These are phyloP conservation scores for Bilobella aurantiaca DNA, from an alignment of 1,140 invertebrate genomes.

Conservation along the genomic window DNA sequence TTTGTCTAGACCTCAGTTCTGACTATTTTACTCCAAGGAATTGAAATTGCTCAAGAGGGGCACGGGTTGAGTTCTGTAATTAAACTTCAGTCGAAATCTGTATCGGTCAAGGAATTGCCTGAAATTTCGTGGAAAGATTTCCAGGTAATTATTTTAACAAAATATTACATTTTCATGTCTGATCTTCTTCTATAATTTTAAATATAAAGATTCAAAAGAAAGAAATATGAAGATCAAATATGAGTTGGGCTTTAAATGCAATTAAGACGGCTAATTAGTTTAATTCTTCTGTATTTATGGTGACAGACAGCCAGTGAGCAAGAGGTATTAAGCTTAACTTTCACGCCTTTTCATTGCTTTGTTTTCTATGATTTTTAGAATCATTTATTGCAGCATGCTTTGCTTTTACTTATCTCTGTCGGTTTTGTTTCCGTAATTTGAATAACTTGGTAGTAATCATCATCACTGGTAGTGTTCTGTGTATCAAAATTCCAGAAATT, in stretches of 20 bases:
- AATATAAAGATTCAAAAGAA: no score
- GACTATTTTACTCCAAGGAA: slow-evolving; percentile 67
- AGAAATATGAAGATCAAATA: no score
- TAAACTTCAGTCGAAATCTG: slow-evolving; percentile 62
- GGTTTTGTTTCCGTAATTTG: no score
- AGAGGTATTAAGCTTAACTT: no score
- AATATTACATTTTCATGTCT: background rate
- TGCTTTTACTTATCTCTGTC: no score
- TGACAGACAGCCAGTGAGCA: background rate
- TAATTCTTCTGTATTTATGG: background rate
- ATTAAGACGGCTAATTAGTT: no score
- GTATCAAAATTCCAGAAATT: no score
- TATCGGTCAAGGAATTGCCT: slow-evolving; percentile 66
- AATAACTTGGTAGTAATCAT: no score
- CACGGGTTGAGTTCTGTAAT: slow-evolving; percentile 59
- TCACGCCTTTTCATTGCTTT: background rate
- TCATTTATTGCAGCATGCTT: no score
- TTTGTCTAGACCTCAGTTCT: slow-evolving; percentile 48
- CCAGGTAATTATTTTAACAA: slow-evolving; percentile 52
- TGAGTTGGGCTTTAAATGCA: no score
- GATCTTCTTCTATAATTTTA: no score
- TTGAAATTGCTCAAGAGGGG: slow-evolving; percentile 71
- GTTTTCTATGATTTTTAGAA: background rate
- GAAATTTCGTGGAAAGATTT: slow-evolving; percentile 88
- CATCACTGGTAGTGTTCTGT: no score